Conservation (phyloP, 2,888 invertebrate genomes). For the Cephus rjabovi region DNA sequence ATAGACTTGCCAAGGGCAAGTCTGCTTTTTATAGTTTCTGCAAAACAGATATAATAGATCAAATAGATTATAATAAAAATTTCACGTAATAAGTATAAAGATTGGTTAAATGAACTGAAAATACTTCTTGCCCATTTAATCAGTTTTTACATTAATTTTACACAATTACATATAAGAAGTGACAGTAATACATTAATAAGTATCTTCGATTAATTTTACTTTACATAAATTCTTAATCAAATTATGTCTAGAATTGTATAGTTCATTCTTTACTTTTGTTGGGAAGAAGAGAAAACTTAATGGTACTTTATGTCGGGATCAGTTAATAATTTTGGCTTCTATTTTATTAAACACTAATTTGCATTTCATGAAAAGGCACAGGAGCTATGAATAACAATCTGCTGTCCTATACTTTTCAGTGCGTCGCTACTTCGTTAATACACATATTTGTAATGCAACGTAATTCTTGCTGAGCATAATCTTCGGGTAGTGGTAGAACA, state of each 20-base stretch:
- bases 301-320: background rate
- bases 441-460: conserved; percentile 56
- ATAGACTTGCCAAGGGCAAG: no score
- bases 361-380: background rate
- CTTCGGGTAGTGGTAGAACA: conserved; percentile 72
- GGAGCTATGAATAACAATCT: background rate
- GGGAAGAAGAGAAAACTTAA: background rate
- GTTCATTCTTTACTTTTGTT: background rate
- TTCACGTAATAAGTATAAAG: background rate
- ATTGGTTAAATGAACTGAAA: background rate
- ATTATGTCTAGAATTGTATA: background rate
- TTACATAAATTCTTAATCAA: background rate
- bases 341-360: background rate
- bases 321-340: background rate
- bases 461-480: conserved; percentile 70
- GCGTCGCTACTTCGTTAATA: conserved; percentile 31
- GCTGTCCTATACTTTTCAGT: background rate
- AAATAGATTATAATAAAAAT: no score
- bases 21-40: no score
- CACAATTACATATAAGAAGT: background rate
- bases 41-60: no score
- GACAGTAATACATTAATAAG: background rate
- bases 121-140: background rate
- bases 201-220: background rate
- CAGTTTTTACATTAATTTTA: background rate